Percentiles rank a stretch among this genome's conserved stretches.
phyloP scores from a whole-genome alignment of 2,797 vertebrate genomes.

The Spatula clypeata region DNA sequence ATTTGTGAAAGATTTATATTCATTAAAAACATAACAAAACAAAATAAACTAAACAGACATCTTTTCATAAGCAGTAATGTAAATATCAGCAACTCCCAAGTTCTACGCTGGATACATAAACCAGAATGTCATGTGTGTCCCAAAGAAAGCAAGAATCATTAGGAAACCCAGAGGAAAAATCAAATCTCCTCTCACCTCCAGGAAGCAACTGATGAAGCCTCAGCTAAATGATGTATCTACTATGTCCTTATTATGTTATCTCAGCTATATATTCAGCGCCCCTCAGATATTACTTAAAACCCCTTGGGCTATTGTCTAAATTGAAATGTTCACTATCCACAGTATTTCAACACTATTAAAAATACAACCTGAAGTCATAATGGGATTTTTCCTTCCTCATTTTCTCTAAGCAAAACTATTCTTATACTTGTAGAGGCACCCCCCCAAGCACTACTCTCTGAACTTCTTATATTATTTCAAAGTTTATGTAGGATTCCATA shows the following conservation, averaged over 20 bases:
- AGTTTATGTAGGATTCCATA: neutral
- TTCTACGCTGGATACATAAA: neutral
- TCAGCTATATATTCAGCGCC: neutral
- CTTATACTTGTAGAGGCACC: neutral
- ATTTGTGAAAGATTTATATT: slow-evolving; percentile 19
- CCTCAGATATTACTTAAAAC: neutral
- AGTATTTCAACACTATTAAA: slow-evolving; percentile 31
- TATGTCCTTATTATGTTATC: neutral
- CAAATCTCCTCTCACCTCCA: neutral
- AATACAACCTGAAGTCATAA: slow-evolving; percentile 17
- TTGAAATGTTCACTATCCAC: slow-evolving; percentile 25
- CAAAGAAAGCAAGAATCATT: neutral
- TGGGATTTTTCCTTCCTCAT: neutral
- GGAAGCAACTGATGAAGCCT: neutral
- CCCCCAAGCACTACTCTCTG: neutral
- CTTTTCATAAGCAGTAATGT: neutral
- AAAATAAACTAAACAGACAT: neutral
- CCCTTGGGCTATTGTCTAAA: slow-evolving; percentile 28
- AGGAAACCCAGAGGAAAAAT: slow-evolving; percentile 3
- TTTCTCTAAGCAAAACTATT: slow-evolving; percentile 28
- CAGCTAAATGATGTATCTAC: neutral
- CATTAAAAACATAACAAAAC: neutral
- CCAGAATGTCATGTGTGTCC: neutral
- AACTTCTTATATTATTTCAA: neutral
- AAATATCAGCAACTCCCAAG: slow-evolving; percentile 26